Evolutionary conservation across 2,888 invertebrate genomes (phyloP).

Genomic region (Pachydiplax longipennis): DNA sequence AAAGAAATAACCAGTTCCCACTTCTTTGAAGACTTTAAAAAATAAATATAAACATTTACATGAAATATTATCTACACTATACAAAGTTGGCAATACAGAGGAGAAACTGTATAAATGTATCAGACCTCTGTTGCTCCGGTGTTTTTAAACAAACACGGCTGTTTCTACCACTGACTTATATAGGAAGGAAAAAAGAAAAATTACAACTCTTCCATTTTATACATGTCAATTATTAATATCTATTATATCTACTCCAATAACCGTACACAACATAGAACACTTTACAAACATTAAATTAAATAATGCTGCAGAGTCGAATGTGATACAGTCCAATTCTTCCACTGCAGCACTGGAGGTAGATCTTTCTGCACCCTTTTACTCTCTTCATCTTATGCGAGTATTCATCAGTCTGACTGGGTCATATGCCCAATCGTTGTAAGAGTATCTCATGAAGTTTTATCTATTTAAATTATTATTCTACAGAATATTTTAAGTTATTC

Average conservation of each 20-base stretch:
- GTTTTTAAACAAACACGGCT: slow-evolving; percentile 27
- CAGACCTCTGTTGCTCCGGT: slow-evolving; percentile 5
- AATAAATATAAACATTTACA: slow-evolving; percentile 38
- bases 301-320: not conserved
- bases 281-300: slow-evolving; percentile 16
- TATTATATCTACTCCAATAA: not conserved
- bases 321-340: not conserved
- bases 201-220: not conserved
- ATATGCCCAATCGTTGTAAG: not conserved
- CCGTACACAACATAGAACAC: slow-evolving; percentile 14
- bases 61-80: slow-evolving; percentile 36
- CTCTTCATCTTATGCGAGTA: slow-evolving; percentile 18
- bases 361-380: slow-evolving; percentile 13
- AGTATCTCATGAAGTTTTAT: not conserved
- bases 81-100: slow-evolving; percentile 17
- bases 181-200: slow-evolving; percentile 9
- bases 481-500: not conserved
- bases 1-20: slow-evolving; percentile 34
- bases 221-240: not conserved
- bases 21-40: slow-evolving; percentile 28
- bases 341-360: slow-evolving; percentile 30
- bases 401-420: slow-evolving; percentile 28
- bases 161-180: not conserved
- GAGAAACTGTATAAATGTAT: not conserved
- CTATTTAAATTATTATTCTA: slow-evolving; percentile 18